A percentile compares a stretch with the other conserved stretches of the same genome.
Conservation (phyloP, 92 coral and sea anemone species). For the Paragorgia papillata region DNA sequence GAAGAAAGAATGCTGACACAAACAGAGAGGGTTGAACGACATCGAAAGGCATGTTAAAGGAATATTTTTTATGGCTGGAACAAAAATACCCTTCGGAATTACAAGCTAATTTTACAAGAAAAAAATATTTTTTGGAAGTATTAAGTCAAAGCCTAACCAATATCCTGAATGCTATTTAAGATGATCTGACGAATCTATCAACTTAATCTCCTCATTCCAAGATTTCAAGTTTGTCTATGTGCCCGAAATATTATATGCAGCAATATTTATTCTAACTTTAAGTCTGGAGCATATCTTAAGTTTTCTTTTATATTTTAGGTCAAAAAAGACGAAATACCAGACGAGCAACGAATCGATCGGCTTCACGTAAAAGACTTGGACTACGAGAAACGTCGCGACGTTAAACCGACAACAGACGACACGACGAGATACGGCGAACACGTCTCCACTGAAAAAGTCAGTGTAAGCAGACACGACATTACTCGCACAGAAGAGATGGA, state of each 20-base stretch:
- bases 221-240: not conserved
- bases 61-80: not conserved
- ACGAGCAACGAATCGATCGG: conserved; percentile 1
- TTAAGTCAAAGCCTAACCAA: too few relatives aligned
- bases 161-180: too few relatives aligned
- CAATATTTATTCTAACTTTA: not conserved
- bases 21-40: not conserved
- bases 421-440: not conserved
- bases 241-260: too few relatives aligned
- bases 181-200: too few relatives aligned
- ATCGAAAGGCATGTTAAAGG: not conserved
- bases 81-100: not conserved
- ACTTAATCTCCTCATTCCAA: too few relatives aligned
- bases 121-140: too few relatives aligned
- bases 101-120: not conserved
- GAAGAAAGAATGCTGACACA: not conserved
- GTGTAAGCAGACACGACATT: conserved; percentile 12
- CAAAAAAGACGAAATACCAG: not conserved
- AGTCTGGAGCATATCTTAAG: not conserved
- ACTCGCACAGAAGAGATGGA: not conserved
- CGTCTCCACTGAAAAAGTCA: conserved; percentile 12
- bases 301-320: not conserved
- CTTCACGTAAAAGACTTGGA: conserved; percentile 28
- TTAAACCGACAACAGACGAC: conserved; percentile 17
- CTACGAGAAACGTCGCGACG: conserved; percentile 11